Evolutionary conservation across 1,140 invertebrate species (phyloP).

Genomic region (Galleria mellonella): DNA sequence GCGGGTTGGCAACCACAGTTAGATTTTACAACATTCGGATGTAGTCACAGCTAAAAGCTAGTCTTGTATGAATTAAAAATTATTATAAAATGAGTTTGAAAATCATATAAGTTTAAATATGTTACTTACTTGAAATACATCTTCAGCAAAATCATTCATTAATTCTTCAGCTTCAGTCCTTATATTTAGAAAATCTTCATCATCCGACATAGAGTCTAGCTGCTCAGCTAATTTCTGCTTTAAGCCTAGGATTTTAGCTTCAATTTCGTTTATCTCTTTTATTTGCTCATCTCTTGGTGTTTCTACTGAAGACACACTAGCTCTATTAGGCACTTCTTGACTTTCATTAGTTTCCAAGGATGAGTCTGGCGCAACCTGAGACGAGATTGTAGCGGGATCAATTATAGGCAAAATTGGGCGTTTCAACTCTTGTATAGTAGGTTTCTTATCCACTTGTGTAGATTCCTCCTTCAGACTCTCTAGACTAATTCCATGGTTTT

Average conservation of each 20-base stretch:
- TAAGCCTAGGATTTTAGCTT: constrained; percentile 73
- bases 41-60: too few relatives aligned
- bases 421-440: constrained; percentile 42
- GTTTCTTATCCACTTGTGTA: constrained; percentile 42
- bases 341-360: constrained; percentile 1
- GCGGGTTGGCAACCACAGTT: too few relatives aligned
- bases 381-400: constrained; percentile 56
- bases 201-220: constrained; percentile 73
- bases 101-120: background rate
- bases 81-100: too few relatives aligned
- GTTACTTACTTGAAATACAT: constrained; percentile 50
- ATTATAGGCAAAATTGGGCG: constrained; percentile 65
- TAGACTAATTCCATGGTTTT: constrained; percentile 62
- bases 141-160: constrained; percentile 76
- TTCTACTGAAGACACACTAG: constrained; percentile 10
- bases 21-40: too few relatives aligned
- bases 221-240: constrained; percentile 73
- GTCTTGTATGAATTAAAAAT: too few relatives aligned
- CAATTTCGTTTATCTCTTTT: constrained; percentile 72
- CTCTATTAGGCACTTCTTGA: constrained; percentile 2
- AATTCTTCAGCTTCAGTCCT: constrained; percentile 77
- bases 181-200: constrained; percentile 78
- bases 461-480: constrained; percentile 41
- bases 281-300: constrained; percentile 43
- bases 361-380: constrained; percentile 24